Evolutionary conservation across 2,888 invertebrate genomes (phyloP), one percentile per base, ranked within the genome.

Genomic region (Conistra vaccinii): DNA sequence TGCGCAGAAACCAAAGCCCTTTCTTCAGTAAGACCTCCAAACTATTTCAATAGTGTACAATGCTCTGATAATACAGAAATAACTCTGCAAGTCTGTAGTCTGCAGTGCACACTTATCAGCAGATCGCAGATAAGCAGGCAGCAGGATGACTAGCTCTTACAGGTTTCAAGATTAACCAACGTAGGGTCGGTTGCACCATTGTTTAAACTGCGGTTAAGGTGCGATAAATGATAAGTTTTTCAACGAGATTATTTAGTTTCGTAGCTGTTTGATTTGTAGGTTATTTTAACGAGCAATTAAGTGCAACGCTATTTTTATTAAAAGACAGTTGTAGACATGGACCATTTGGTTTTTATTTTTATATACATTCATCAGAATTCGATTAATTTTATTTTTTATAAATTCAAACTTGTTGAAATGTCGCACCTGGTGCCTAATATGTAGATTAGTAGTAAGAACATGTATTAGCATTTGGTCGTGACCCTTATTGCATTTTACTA

Each of bases 101-200:
- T 71, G 73, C 65, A 65, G 62, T 61, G 71, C 66, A 74, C 51
- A 73, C 68, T 84, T 83, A 84, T 85, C 83, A 66, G 72, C 39
- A 67, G 85, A 85, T 87, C 75, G 63, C 26, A 77, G 86, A 86
- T 87, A 79, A 83, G 73, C 69, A 76, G 62, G 60, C 69, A 76
- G 35, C n/a, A n/a, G 70, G 71, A 76, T 76, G 76, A 75, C 84
- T 84, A 75, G 51, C 79, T 78, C 70, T 65, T 78, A 69, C 76
- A 76, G 76, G 77, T 78, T 77, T 53, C 39, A 58, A 84, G 87
- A 85, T 86, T 75, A 85, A 60, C 75, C 62, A 58, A 32, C n/a
- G 63, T 12, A 39, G 29, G 60, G 65, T 20, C 32, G n/a, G 20
- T 73, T 68, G 17, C 57, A 81, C 73, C 53, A 26, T 51, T 68